Percentiles rank a stretch among this genome's conserved stretches.
Evolutionary conservation across 2,797 vertebrate genomes (phyloP).

Genomic region (Botia kubotai): DNA sequence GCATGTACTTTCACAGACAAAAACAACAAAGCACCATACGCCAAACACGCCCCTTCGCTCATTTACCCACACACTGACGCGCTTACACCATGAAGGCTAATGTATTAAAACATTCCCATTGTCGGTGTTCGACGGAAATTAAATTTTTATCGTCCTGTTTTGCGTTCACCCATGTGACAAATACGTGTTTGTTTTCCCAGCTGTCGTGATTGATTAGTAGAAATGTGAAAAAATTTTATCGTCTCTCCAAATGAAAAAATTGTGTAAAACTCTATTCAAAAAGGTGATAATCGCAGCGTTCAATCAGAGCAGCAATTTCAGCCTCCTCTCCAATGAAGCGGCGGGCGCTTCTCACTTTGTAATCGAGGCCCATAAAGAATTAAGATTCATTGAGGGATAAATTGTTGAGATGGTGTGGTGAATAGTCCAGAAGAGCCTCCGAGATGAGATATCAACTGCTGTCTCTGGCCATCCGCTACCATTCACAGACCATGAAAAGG

Average conservation of each 20-base stretch:
- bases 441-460: constrained; percentile 50
- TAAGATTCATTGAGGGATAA: constrained; percentile 49
- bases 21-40: constrained; percentile 8
- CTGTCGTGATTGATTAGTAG: not conserved
- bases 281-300: constrained; percentile 50
- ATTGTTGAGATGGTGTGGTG: constrained; percentile 33
- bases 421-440: constrained; percentile 47
- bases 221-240: constrained; percentile 40
- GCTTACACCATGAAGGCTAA: constrained; percentile 9
- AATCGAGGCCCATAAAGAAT: constrained; percentile 53
- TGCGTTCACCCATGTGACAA: constrained; percentile 27
- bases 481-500: constrained; percentile 18
- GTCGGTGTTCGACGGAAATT: constrained; percentile 3
- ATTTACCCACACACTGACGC: constrained; percentile 4
- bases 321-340: constrained; percentile 5
- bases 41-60: constrained; percentile 24
- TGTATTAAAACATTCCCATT: constrained; percentile 23
- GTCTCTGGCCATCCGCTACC: constrained; percentile 38
- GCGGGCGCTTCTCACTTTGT: constrained; percentile 16
- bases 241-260: constrained; percentile 27
- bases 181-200: constrained; percentile 4
- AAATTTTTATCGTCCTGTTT: constrained; percentile 37
- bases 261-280: constrained; percentile 16
- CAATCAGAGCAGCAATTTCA: constrained; percentile 51
- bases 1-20: not conserved